Base-by-base conservation (phyloP, 2,113 vertebrate genomes). In the Misgurnus anguillicaudatus region DNA sequence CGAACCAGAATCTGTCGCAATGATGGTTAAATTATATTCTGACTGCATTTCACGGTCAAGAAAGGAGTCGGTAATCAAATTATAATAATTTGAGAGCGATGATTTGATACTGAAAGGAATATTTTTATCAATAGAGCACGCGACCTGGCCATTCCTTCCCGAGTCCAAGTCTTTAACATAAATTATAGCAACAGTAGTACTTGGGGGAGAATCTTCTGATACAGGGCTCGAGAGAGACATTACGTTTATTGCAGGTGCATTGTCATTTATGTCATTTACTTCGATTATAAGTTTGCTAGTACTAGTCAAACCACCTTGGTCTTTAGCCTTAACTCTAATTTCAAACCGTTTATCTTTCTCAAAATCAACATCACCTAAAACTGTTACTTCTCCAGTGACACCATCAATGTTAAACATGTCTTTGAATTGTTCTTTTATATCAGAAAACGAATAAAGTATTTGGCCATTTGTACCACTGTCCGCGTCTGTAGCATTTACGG, bases 221-320 rank as follows among this genome's bases (percentile, higher is more conserved):
- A 93, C 6, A 24, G 74, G 24, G 42, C 70, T 85, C 86, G 87
- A 86, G 10, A 89, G 87, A 0, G 89, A 90, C 88, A 88, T 90
- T 0, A 89, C 45, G 73, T 61, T 89, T 8, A 91, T 88, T 2
- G 78, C 62, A 0, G 90, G 89, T 0, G 66, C 31, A 48, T 91
- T 90, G 63, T 91, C 90, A 82, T 91, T 91, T 0, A 87, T 14
- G 17, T 91, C 90, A 5, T 24, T 6, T 9, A 91, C 81, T 2
- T 90, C 89, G 36, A 91, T 81, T 3, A 87, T 21, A 1, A 91
- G 82, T 67, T 89, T 89, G 13, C 83, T 75, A 1, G 84, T 66
- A 1, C 87, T 87, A 64, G 67, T 89, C 4, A 90, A 9, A 0
- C 88, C 80, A 0, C 89, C 87, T 5, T 84, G 86, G 3, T 91